Base-by-base conservation (phyloP, 2,888 invertebrate species). In the Anaspis maculata region DNA sequence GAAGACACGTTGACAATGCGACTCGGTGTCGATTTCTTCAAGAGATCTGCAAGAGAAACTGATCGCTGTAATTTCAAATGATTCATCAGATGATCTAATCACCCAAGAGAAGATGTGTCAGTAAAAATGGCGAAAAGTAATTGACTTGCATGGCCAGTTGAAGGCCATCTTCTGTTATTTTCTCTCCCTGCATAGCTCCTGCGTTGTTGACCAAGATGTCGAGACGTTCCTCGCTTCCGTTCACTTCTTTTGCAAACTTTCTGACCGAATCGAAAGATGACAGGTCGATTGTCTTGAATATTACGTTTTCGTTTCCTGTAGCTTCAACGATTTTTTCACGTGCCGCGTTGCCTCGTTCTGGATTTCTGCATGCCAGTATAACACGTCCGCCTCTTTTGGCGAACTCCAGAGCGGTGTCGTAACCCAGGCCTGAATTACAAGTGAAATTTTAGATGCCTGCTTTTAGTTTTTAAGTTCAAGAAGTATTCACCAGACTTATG, bases 41-140 rank as follows among this genome's bases (percentile, higher is more conserved):
- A 37, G 14, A 59, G 39, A 48, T 53, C 62, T 62, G 33, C 7
- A 52, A 54, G 5, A n/a, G n/a, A n/a, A n/a, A n/a, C n/a, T n/a
- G n/a, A n/a, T n/a, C 4, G 3, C 14, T 13, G 11, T 28, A 16
- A 4, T 12, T n/a, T n/a, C 11, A 13, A 28, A 41, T 47, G n/a
- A n/a, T n/a, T n/a, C n/a, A n/a, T n/a, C n/a, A n/a, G n/a, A n/a
- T n/a, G n/a, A n/a, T n/a, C n/a, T n/a, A n/a, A n/a, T 64, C 42
- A 44, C 76, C 74, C 5, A 72, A 55, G 1, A 85, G 59, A 1
- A 85, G 67, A 39, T 77, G 66, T 0, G 82, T 83, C 35, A 86
- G 62, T 15, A 85, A 59, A 54, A 84, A 85, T 3, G 78, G 79
- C 7, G 81, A 83, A 51, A 81, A 76, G 51, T 83, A 74, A 49